Base-by-base conservation (phyloP, 2,797 vertebrate genomes). In the Chiroxiphia lanceolata region DNA sequence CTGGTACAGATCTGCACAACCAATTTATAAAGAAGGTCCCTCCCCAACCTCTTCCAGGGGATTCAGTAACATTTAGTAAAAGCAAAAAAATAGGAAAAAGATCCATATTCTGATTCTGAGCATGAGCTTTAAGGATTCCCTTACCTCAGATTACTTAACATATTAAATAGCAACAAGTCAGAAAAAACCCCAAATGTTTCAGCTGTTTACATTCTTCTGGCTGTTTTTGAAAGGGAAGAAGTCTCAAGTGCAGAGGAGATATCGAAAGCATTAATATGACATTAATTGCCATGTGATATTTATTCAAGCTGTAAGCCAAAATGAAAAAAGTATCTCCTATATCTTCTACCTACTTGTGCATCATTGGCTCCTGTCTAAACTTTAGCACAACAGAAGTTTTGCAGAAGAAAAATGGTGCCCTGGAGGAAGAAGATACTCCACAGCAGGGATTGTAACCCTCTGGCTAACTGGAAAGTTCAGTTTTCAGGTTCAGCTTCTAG, bases 121-220 rank as follows among this genome's bases (percentile, higher is more conserved):
- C 5, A 54, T 23, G 17, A 89, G 6, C 8, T 63, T 72, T 63
- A 78, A 79, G 38, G 27, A 61, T 40, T 53, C 18, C 13, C 12
- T 13, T 31, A 7, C 10, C 7, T 63, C 33, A 47, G 65, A 36
- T 21, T 38, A 14, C 53, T 57, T 74, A 69, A 29, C 10, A 21
- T 36, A 48, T 22, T 50, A 6, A 78, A 64, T 4, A 71, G 13
- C 5, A 45, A 34, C 2, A 81, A 50, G 5, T 53, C 10, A 64
- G 5, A 6, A 21, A 56, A 57, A 15, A 1, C 2, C 0, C 10
- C 14, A 34, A 54, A 36, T 1, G 1, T 56, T 88, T 71, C 60
- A 78, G 12, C 8, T 78, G 20, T 45, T 53, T 81, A 34, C 36
- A 25, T 11, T 9, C 3, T 74, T 68, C 45, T 45, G 33, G 25